These are phyloP conservation scores for Zaprionus kolodkinae DNA, from an alignment of 1,140 invertebrate species.

Conservation along the genomic window DNA sequence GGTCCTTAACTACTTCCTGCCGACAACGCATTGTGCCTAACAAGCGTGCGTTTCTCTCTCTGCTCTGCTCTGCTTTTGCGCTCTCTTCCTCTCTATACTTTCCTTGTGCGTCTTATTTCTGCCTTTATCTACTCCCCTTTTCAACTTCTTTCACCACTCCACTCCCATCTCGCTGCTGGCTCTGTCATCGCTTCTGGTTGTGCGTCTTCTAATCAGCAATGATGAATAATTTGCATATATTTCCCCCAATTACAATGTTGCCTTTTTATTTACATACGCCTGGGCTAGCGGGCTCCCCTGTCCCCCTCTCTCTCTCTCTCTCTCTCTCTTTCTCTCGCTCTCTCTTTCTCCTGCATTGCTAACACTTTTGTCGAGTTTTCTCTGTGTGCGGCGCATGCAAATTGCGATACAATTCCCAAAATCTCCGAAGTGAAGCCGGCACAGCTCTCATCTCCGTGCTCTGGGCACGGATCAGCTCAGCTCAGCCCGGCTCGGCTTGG, in stretches of 20 bases:
- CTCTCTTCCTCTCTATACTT: constrained; percentile 6
- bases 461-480: neutral
- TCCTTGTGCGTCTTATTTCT: constrained; percentile 5
- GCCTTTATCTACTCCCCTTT: constrained; percentile 21
- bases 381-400: constrained; percentile 66
- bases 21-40: constrained; percentile 66
- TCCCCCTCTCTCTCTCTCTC: neutral
- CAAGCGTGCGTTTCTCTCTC: constrained; percentile 53
- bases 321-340: too few relatives aligned
- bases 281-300: constrained; percentile 10
- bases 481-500: neutral
- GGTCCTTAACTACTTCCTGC: constrained; percentile 72
- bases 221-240: constrained; percentile 84
- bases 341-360: constrained; percentile 20
- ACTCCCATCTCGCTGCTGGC: constrained; percentile 18
- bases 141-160: constrained; percentile 1
- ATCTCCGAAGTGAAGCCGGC: constrained; percentile 65
- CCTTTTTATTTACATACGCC: constrained; percentile 78
- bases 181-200: constrained; percentile 37
- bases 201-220: constrained; percentile 82
- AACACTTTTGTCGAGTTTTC: constrained; percentile 61
- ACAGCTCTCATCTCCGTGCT: constrained; percentile 21
- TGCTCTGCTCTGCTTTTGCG: too few relatives aligned
- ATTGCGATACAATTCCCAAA: constrained; percentile 80
- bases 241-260: constrained; percentile 81